Conservation (phyloP, 2,113 vertebrate species). For the rabbit (Oryctolagus cuniculus) region mOryCun1.1 NC_091435.1:160232001-160232500, state of each 20-base stretch:
- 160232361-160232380: neutral
- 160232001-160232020: neutral
- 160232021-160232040: neutral
- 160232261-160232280: neutral
- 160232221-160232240: neutral
- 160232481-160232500: neutral
- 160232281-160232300: conserved; percentile 5
- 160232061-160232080: neutral
- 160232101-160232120: rapidly evolving
- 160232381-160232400: neutral
- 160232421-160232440: neutral
- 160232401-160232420: neutral
- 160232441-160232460: neutral
- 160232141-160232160: neutral
- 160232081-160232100: neutral
- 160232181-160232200: neutral
- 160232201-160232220: neutral
- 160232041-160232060: neutral
- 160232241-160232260: conserved; percentile 35
- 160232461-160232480: neutral
- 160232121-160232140: neutral
- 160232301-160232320: neutral
- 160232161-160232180: neutral
- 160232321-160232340: rapidly evolving
- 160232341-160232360: neutral